Evolutionary conservation across 23 tunicate species (phyloP).

Genomic region (Pegea sp.): DNA sequence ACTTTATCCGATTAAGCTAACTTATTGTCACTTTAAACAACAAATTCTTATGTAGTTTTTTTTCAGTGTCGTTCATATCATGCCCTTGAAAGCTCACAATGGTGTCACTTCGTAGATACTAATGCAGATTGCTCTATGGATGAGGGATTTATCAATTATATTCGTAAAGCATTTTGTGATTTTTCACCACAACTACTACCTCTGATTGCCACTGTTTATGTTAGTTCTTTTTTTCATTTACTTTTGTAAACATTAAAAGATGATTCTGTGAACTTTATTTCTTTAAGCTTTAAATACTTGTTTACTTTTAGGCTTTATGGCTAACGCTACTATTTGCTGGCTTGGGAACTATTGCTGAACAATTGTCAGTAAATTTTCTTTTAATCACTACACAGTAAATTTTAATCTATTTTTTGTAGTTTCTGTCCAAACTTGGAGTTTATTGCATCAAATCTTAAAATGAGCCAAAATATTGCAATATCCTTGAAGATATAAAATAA

Average conservation of each 20-base stretch:
- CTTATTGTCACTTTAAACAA: too few relatives aligned
- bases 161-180: slow-evolving; percentile 40
- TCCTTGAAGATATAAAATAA: slow-evolving; percentile 30
- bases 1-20: too few relatives aligned
- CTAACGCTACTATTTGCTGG: slow-evolving; percentile 68
- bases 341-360: slow-evolving; percentile 88
- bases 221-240: slow-evolving; percentile 7
- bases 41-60: too few relatives aligned
- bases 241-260: background rate
- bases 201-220: slow-evolving; percentile 30
- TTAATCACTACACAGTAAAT: too few relatives aligned
- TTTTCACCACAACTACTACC: slow-evolving; percentile 19
- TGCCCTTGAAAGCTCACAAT: slow-evolving; percentile 22
- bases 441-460: slow-evolving; percentile 60
- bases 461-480: slow-evolving; percentile 82
- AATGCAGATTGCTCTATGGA: slow-evolving; percentile 65
- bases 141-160: slow-evolving; percentile 73
- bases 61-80: slow-evolving; percentile 64
- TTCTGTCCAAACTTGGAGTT: slow-evolving; percentile 75
- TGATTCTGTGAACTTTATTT: background rate
- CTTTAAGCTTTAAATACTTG: background rate
- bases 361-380: slow-evolving; percentile 50
- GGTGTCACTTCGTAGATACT: slow-evolving; percentile 41
- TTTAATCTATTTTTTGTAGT: slow-evolving; percentile 22
- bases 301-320: slow-evolving; percentile 39